Conservation (phyloP, 2,797 vertebrate genomes). For the Hydrolagus colliei region DNA sequence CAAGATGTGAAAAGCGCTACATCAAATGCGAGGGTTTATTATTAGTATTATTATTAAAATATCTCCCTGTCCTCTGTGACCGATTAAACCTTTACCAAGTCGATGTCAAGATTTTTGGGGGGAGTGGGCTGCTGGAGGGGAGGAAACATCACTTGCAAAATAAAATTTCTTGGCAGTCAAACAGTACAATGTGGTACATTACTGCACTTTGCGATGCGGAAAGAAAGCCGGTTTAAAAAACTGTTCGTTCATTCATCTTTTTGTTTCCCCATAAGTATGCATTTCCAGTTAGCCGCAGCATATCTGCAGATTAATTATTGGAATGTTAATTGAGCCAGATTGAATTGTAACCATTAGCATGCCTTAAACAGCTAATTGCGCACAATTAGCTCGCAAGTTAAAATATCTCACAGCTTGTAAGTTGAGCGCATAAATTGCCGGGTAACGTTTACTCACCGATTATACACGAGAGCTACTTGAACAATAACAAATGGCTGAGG, state of each 20-base stretch:
- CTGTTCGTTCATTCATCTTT: conserved; percentile 27
- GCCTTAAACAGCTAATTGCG: conserved; percentile 31
- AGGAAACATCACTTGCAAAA: not conserved
- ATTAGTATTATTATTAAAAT: no score
- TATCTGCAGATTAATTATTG: conserved; percentile 28
- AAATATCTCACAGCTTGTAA: conserved; percentile 29
- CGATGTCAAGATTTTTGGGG: no score
- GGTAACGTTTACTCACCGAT: conserved; percentile 21
- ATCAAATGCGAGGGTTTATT: no score
- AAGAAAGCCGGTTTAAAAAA: conserved; percentile 8
- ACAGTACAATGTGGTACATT: conserved; percentile 13
- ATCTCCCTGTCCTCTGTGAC: no score
- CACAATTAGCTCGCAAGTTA: conserved; percentile 30
- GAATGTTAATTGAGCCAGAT: conserved; percentile 31
- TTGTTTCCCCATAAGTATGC: not conserved
- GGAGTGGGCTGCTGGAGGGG: no score
- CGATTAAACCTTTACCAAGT: no score
- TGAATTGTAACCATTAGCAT: conserved; percentile 29
- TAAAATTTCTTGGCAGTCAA: conserved; percentile 10
- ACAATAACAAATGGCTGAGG: conserved; percentile 24
- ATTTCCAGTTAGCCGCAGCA: conserved; percentile 7
- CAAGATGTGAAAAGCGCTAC: no score
- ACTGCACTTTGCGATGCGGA: not conserved
- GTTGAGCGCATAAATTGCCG: conserved; percentile 5
- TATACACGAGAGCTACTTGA: conserved; percentile 2